Conservation (phyloP, 2,888 invertebrate genomes). For the Aquatica leii region DNA sequence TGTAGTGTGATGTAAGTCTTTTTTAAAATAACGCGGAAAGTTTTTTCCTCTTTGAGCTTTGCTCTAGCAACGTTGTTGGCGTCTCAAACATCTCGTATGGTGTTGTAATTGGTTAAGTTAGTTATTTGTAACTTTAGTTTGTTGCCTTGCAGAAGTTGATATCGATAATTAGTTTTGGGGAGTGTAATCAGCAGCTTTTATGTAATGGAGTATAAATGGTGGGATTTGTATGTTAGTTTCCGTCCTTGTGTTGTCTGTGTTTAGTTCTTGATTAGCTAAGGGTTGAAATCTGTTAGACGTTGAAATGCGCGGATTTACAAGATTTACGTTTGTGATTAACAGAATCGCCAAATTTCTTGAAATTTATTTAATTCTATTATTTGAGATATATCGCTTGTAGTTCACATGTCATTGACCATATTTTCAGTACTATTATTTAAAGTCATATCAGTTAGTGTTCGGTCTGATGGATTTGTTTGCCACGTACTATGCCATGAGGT, state of each 20-base stretch:
- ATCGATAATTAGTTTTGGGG: conserved; percentile 1
- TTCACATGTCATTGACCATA: not conserved
- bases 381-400: not conserved
- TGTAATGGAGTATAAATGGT: conserved; percentile 11
- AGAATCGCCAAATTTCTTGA: not conserved
- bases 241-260: not conserved
- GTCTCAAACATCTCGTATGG: conserved; percentile 8
- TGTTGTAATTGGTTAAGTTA: not conserved
- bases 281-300: not conserved
- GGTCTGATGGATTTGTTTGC: not conserved
- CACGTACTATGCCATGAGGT: not conserved
- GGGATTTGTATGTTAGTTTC: conserved; percentile 15
- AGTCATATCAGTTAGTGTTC: not conserved
- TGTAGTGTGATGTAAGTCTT: too few species aligned
- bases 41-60: conserved; percentile 14
- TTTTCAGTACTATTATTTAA: not conserved
- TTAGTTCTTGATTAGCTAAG: conserved; percentile 8
- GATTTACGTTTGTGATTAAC: not conserved
- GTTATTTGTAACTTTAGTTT: not conserved
- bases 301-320: not conserved
- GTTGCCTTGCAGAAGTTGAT: not conserved
- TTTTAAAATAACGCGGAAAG: conserved; percentile 1
- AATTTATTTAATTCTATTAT: not conserved
- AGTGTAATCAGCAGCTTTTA: conserved; percentile 14
- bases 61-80: conserved; percentile 15